phyloP scores from a whole-genome alignment of 2,797 vertebrate genomes.

The Cossypha caffra region DNA sequence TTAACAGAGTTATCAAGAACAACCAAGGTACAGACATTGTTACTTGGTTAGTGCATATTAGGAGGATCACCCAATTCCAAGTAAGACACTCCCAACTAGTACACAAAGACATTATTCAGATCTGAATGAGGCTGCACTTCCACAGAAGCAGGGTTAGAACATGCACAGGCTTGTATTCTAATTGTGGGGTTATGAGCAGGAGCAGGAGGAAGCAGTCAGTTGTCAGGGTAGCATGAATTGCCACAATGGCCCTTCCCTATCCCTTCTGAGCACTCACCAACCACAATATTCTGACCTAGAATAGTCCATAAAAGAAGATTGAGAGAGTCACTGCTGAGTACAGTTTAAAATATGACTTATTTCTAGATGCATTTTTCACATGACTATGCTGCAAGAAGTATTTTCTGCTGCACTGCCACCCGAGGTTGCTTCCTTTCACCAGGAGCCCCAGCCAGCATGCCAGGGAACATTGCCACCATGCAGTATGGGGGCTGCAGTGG shows the following conservation, averaged over 20 bases:
- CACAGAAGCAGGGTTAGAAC: not conserved
- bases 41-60: not conserved
- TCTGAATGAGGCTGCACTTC: not conserved
- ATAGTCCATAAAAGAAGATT: not conserved
- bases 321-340: not conserved
- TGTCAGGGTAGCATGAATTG: not conserved
- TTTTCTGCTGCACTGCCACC: not conserved
- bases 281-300: not conserved
- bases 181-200: not conserved
- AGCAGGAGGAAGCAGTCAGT: not conserved
- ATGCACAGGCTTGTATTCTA: not conserved
- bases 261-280: not conserved
- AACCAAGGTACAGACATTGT: not conserved
- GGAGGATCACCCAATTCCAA: not conserved
- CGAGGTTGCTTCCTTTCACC: not conserved
- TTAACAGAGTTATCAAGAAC: not conserved
- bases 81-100: not conserved
- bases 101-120: not conserved
- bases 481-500: not conserved
- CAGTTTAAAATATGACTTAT: not conserved
- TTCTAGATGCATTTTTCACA: not conserved
- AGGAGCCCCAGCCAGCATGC: not conserved
- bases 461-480: accelerated
- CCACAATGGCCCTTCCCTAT: not conserved
- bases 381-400: not conserved